phyloP scores from a whole-genome alignment of 2,797 vertebrate genomes.

The Sebastes kiyomatsui region DNA sequence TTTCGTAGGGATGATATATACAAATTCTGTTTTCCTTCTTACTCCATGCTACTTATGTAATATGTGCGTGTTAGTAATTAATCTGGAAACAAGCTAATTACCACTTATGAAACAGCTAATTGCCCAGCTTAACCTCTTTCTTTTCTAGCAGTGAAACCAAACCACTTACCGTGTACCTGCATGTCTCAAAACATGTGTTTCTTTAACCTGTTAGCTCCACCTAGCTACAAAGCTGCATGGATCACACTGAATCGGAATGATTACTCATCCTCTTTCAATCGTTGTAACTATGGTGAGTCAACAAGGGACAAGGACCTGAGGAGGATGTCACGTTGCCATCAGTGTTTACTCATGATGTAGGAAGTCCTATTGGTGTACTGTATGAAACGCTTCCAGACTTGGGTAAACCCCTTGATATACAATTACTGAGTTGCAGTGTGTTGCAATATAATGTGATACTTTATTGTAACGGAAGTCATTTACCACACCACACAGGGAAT shows the following conservation, averaged over 20 bases:
- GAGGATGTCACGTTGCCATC: constrained; percentile 50
- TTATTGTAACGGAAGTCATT: background rate
- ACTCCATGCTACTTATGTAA: background rate
- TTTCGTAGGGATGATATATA: background rate
- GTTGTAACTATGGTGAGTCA: constrained; percentile 64
- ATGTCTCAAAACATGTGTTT: constrained; percentile 22
- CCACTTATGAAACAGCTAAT: background rate
- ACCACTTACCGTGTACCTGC: background rate
- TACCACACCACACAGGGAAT: background rate
- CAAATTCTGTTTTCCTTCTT: background rate
- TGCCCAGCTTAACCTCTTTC: background rate
- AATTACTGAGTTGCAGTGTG: background rate
- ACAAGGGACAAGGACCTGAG: constrained; percentile 57
- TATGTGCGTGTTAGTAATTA: background rate
- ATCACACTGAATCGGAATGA: constrained; percentile 15
- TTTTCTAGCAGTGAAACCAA: background rate
- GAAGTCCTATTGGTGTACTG: background rate
- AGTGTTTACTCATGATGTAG: constrained; percentile 38
- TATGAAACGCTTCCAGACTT: background rate
- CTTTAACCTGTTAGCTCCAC: constrained; percentile 26
- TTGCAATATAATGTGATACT: background rate
- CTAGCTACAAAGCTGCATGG: constrained; percentile 29
- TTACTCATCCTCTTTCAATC: constrained; percentile 56
- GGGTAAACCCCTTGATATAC: background rate
- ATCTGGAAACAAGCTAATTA: background rate